phyloP scores from a whole-genome alignment of 2,888 invertebrate species.

The Adineta ricciae region DNA sequence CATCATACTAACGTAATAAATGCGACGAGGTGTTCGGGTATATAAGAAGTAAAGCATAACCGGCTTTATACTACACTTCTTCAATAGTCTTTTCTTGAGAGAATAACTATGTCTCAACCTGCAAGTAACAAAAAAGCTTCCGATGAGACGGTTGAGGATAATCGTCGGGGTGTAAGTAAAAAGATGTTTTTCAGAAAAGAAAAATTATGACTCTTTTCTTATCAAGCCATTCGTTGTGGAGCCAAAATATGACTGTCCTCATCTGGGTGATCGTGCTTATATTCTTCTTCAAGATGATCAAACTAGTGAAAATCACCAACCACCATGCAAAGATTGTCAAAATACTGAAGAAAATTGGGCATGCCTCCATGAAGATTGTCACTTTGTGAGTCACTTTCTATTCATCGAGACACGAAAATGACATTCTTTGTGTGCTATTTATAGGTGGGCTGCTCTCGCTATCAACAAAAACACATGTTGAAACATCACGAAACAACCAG shows the following conservation, averaged over 20 bases:
- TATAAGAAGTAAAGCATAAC: background rate
- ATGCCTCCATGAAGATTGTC: slow-evolving; percentile 54
- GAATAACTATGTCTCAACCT: background rate
- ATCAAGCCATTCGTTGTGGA: background rate
- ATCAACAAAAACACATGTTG: slow-evolving; percentile 68
- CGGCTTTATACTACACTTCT: background rate
- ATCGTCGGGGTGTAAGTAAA: background rate
- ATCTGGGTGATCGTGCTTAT: background rate
- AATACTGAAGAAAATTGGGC: slow-evolving; percentile 66
- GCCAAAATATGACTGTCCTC: background rate
- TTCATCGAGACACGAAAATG: background rate
- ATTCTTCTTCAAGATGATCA: background rate
- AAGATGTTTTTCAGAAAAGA: too few species aligned
- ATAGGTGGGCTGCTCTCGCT: slow-evolving; percentile 64
- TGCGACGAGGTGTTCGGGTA: background rate
- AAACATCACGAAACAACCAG: slow-evolving; percentile 57
- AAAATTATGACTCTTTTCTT: background rate
- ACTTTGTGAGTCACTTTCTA: background rate
- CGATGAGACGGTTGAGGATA: background rate
- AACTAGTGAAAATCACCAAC: background rate
- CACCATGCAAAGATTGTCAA: slow-evolving; percentile 57
- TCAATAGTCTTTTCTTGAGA: background rate
- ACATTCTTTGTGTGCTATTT: slow-evolving; percentile 53
- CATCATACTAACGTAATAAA: background rate
- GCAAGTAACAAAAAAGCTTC: background rate